Evolutionary conservation across 1,140 invertebrate genomes (phyloP), one percentile per base, ranked within the genome.

Genomic region (Campoletis sonorensis): DNA sequence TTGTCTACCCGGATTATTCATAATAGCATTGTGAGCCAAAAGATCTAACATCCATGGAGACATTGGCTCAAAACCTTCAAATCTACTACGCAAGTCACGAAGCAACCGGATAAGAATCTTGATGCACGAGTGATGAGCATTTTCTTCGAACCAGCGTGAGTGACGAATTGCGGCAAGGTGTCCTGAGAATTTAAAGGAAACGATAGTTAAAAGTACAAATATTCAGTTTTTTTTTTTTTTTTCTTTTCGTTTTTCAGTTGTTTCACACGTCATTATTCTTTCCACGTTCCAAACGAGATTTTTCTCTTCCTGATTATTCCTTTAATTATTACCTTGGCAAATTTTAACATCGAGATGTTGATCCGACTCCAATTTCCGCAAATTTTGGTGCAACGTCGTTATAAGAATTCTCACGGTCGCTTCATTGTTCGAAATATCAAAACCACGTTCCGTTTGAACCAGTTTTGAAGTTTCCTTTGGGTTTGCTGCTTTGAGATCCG

Each of bases 101-200:
- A 99, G 92, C 23, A 99, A 93, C 16, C 98, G 94, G 84, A 99
- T 98, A 0, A 99, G 91, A 16, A 98, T 97, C 93, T 99, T 99
- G 72, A 99, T 98, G 40, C 97, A 98, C 4, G 98, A 98, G 91
- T 99, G 98, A 90, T 98, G 98, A 8, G 98, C 98, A 91, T 99
- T 99, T 92, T 99, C 98, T 90, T 99, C 98, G 91, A 99, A 99
- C 98, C 98, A 99, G 4, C 98, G 95, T 49, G 97, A 97, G 91
- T 99, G 98, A 79, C 98, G 93, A 67, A 99, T 98, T 0, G 98
- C 98, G 2, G 97, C 97, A 84, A 99, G 92, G 91, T 99, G 97
- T 61, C 96, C 95, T 91, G 96, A 49, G 18, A 49, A 21, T 5
- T 81, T n/a, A n/a, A n/a, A n/a, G n/a, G n/a, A n/a, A n/a, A n/a